Percentiles rank a stretch among this genome's conserved stretches.
phyloP scores from a whole-genome alignment of 2,113 vertebrate genomes.

The Danio rerio region DNA sequence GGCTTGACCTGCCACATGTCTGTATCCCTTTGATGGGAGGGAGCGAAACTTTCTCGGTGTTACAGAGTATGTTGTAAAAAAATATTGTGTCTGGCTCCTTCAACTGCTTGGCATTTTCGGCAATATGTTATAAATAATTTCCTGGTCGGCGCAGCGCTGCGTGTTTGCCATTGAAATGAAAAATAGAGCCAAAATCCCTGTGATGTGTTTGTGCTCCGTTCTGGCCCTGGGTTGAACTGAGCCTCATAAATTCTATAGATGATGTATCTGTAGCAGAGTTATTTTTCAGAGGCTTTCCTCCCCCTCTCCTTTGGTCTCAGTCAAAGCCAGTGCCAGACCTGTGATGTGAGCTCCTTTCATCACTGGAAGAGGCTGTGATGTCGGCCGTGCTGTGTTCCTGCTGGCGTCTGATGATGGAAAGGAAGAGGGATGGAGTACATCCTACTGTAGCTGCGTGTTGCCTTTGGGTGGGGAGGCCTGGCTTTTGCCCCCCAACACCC shows the following conservation, averaged over 20 bases:
- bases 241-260: slow-evolving; percentile 79
- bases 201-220: slow-evolving; percentile 76
- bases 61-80: slow-evolving; percentile 59
- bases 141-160: slow-evolving; percentile 68
- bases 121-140: slow-evolving; percentile 79
- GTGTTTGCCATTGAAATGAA: slow-evolving; percentile 73
- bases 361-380: slow-evolving; percentile 46
- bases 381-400: slow-evolving; percentile 24
- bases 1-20: slow-evolving; percentile 14
- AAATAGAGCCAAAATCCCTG: slow-evolving; percentile 73
- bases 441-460: slow-evolving; percentile 16
- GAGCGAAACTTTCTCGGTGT: slow-evolving; percentile 14
- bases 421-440: slow-evolving; percentile 9
- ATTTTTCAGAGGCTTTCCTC: slow-evolving; percentile 60
- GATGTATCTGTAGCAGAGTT: slow-evolving; percentile 76
- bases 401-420: slow-evolving; percentile 30
- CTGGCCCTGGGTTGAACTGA: slow-evolving; percentile 76
- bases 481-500: background rate
- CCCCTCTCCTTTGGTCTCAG: slow-evolving; percentile 62
- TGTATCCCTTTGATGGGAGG: slow-evolving; percentile 20
- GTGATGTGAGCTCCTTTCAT: slow-evolving; percentile 55
- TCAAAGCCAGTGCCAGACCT: slow-evolving; percentile 49
- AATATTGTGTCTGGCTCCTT: slow-evolving; percentile 72
- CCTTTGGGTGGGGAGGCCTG: slow-evolving; percentile 4
- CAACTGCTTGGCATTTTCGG: slow-evolving; percentile 75